Conservation (phyloP, 2,797 vertebrate species). For the Microctenopoma steveboyesi region DNA sequence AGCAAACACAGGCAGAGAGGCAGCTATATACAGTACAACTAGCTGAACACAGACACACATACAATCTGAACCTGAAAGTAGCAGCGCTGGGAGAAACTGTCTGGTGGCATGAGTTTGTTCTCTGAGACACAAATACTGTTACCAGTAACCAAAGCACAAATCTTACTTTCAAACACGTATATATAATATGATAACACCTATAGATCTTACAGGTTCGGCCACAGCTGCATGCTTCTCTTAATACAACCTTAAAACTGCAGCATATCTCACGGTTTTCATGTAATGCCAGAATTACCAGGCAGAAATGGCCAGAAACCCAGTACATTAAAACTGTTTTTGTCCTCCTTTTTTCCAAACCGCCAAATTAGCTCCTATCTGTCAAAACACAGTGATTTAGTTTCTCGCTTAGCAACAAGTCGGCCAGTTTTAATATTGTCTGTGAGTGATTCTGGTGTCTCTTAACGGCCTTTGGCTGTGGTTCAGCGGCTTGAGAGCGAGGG, state of each 20-base stretch:
- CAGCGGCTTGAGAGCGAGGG: conserved; percentile 56
- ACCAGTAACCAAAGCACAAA: conserved; percentile 1
- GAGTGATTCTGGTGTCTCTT: conserved; percentile 68
- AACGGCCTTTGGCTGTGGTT: conserved; percentile 71
- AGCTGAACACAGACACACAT: conserved; percentile 50
- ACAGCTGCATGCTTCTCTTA: neutral
- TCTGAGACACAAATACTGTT: conserved; percentile 15
- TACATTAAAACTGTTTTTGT: conserved; percentile 56
- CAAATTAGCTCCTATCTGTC: conserved; percentile 74
- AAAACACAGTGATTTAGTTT: conserved; percentile 74
- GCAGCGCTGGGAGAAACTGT: conserved; percentile 15
- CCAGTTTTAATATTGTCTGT: conserved; percentile 73
- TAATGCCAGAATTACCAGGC: conserved; percentile 32
- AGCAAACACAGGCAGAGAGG: conserved; percentile 59
- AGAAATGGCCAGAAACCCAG: conserved; percentile 36
- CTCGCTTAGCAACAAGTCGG: conserved; percentile 60
- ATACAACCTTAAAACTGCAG: neutral
- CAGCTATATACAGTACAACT: conserved; percentile 31
- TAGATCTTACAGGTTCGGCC: neutral
- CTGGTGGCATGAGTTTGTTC: neutral
- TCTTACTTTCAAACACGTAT: neutral
- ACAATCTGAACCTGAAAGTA: conserved; percentile 22
- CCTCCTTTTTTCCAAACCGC: conserved; percentile 56
- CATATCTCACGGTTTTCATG: neutral
- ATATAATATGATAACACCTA: neutral